Evolutionary conservation across 2,797 vertebrate genomes (phyloP), one percentile per base, ranked within the genome.

Genomic region (Eupleurogrammus muticus): DNA sequence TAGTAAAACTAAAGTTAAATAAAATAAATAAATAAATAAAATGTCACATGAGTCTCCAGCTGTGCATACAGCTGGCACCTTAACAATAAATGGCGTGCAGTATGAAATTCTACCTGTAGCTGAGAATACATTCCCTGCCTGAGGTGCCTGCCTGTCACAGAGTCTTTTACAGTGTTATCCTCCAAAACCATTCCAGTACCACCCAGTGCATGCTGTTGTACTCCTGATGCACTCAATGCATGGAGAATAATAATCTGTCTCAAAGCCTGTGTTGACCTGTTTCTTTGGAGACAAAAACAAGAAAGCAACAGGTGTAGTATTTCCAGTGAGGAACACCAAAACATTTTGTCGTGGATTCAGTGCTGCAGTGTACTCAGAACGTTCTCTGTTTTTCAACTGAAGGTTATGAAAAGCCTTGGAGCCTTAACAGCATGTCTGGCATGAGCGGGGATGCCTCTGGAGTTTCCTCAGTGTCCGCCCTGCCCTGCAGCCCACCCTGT

Each of bases 381-480:
- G 93, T 94, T 95, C 95, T 95, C 90, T 95, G 95, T 96, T 90
- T 96, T 96, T 92, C 94, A 95, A 95, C 92, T 84, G 91, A 96
- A 97, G 94, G 93, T 95, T 96, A 94, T 93, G 95, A 96, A 94
- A 95, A 96, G 94, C 94, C 94, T 95, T 94, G 94, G 94, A 96
- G 94, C 95, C 94, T 96, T 95, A 97, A 95, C 95, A 95, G 94
- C 94, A 95, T 95, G 94, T 95, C 92, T 93, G 94, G 94, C 91
- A 94, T 92, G 93, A 94, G 91, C 92, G 94, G 93, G 94, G 94
- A 95, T 90, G 92, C 94, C 92, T 93, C 93, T 91, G 94, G 94
- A 92, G 93, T 93, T 87, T 95, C 95, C 94, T 95, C 94, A 89
- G 94, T 95, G 94, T 95, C 96, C 92, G 93, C 94, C 89, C 92